Percentiles rank a stretch among this genome's conserved stretches.
Evolutionary conservation across 2,888 invertebrate genomes (phyloP).

Genomic region (Drosophila paracracens): DNA sequence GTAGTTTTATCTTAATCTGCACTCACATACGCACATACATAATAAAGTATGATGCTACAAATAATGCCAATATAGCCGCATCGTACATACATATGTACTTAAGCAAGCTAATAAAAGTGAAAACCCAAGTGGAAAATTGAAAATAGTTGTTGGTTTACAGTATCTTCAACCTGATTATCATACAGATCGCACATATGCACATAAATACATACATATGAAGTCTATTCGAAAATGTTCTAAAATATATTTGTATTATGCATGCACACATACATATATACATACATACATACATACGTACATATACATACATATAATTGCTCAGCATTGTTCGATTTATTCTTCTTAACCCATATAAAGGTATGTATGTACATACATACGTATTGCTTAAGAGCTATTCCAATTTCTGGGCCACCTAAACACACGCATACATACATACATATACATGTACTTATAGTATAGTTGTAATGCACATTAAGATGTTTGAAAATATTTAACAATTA

Average conservation of each 20-base stretch:
- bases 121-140: neutral
- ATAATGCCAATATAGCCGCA: neutral
- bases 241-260: neutral
- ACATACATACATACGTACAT: too few relatives aligned
- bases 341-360: neutral
- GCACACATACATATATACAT: neutral
- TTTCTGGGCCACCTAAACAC: constrained; percentile 9
- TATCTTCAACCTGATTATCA: neutral
- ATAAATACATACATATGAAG: neutral
- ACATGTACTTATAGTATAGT: constrained; percentile 22
- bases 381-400: constrained; percentile 30
- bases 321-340: neutral
- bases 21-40: neutral
- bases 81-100: neutral
- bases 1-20: neutral
- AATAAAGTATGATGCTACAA: neutral
- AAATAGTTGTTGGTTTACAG: neutral
- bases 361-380: neutral
- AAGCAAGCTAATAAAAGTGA: neutral
- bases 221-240: neutral
- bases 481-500: constrained; percentile 37
- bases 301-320: neutral
- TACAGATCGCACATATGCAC: neutral
- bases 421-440: neutral
- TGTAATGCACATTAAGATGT: constrained; percentile 69